A percentile compares a stretch with the other conserved stretches of the same genome.
Conservation (phyloP, 1,140 invertebrate species). For the Babylonia areolata region DNA sequence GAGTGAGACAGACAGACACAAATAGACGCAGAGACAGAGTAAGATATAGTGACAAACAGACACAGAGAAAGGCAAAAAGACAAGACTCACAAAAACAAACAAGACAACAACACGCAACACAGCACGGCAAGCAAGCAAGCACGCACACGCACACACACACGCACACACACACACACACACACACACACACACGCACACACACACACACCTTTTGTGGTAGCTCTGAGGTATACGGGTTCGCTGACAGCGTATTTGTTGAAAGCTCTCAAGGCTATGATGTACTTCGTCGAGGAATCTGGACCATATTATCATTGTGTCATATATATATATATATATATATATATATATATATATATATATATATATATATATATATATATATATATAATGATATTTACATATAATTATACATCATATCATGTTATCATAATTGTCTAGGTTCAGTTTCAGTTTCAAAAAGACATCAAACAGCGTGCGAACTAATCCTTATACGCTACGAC, state of each 20-base stretch:
- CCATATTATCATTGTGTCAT: too few species aligned
- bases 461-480: too few species aligned
- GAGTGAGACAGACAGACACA: neutral
- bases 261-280: slow-evolving; percentile 42
- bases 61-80: neutral
- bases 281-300: slow-evolving; percentile 35
- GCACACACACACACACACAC: neutral
- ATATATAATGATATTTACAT: too few species aligned
- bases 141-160: neutral
- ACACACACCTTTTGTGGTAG: slow-evolving; percentile 40
- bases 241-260: slow-evolving; percentile 40
- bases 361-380: too few species aligned
- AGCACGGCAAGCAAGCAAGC: too few species aligned
- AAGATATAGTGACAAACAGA: neutral
- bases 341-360: too few species aligned
- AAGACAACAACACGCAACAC: too few species aligned
- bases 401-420: too few species aligned
- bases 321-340: too few species aligned
- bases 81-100: neutral
- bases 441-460: too few species aligned
- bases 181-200: neutral
- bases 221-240: slow-evolving; percentile 35
- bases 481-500: too few species aligned
- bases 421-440: too few species aligned
- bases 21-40: neutral